Conservation (phyloP, 2,113 vertebrate species). For the Peromyscus leucopus region DNA sequence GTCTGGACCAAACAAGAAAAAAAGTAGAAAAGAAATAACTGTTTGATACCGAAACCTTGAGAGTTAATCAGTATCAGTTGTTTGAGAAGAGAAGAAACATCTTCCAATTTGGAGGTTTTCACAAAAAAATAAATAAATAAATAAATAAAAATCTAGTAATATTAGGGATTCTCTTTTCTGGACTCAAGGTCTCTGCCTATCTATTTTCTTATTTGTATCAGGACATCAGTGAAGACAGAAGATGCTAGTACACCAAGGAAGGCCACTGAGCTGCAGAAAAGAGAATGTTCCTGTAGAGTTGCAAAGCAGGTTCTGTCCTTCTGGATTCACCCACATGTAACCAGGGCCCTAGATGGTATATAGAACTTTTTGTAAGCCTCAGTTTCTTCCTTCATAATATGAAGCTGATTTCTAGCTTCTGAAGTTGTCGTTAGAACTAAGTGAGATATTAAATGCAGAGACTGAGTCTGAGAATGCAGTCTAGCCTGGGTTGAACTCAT, state of each 20-base stretch:
- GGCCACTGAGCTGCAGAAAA: neutral
- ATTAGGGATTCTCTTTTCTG: neutral
- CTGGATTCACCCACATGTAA: neutral
- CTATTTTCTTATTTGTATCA: slow-evolving; percentile 1
- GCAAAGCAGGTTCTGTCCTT: neutral
- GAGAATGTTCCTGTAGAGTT: neutral
- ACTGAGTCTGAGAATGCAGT: neutral
- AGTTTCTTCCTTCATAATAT: neutral
- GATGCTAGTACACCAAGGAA: neutral
- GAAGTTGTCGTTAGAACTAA: neutral
- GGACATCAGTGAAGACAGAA: neutral
- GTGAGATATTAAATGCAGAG: neutral
- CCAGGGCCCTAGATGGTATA: neutral
- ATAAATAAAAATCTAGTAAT: neutral
- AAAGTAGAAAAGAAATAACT: neutral
- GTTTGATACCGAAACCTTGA: neutral
- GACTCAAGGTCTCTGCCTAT: neutral
- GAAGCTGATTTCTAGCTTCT: neutral
- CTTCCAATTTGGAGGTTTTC: neutral
- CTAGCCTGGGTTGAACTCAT: neutral
- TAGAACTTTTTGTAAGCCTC: neutral
- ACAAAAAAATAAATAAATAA: neutral
- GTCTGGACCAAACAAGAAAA: neutral
- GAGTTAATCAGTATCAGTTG: neutral
- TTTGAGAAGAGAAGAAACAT: neutral